Evolutionary conservation across 2,888 invertebrate genomes (phyloP).

Genomic region (Atherix ibis): DNA sequence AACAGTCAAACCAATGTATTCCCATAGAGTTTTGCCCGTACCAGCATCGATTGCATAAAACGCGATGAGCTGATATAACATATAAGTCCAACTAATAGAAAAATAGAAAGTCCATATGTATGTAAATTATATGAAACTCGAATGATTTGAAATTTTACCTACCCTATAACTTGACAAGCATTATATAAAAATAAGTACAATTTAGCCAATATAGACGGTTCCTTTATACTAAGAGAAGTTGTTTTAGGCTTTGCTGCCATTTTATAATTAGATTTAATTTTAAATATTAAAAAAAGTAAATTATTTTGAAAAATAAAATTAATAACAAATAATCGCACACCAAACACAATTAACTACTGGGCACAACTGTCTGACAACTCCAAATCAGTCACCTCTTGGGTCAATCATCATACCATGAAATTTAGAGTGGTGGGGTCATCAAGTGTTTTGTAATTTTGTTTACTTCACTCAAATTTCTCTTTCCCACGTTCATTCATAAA

Average conservation of each 20-base stretch:
- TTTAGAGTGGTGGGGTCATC: too few relatives aligned
- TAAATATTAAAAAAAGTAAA: too few relatives aligned
- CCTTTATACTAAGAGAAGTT: slow-evolving; percentile 23
- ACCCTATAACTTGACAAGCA: slow-evolving; percentile 56
- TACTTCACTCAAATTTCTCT: too few relatives aligned
- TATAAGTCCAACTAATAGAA: slow-evolving; percentile 53
- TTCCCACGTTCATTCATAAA: too few relatives aligned
- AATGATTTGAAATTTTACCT: slow-evolving; percentile 22
- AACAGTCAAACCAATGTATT: slow-evolving; percentile 57
- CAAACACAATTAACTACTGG: too few relatives aligned
- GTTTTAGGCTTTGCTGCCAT: slow-evolving; percentile 4
- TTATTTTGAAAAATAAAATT: too few relatives aligned
- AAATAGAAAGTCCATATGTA: slow-evolving; percentile 9
- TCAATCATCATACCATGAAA: too few relatives aligned
- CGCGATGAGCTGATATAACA: slow-evolving; percentile 44
- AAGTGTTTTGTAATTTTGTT: too few relatives aligned
- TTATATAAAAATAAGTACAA: slow-evolving; percentile 57
- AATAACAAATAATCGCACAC: too few relatives aligned
- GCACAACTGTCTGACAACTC: too few relatives aligned
- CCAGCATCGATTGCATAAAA: slow-evolving; percentile 40
- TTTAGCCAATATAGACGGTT: slow-evolving; percentile 38
- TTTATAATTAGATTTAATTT: too few relatives aligned
- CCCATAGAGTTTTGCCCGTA: slow-evolving; percentile 48
- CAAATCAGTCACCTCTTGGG: too few relatives aligned
- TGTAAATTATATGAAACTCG: slow-evolving; percentile 3